phyloP scores from a whole-genome alignment of 1,140 invertebrate species.

The Oryctes rhinoceros region DNA sequence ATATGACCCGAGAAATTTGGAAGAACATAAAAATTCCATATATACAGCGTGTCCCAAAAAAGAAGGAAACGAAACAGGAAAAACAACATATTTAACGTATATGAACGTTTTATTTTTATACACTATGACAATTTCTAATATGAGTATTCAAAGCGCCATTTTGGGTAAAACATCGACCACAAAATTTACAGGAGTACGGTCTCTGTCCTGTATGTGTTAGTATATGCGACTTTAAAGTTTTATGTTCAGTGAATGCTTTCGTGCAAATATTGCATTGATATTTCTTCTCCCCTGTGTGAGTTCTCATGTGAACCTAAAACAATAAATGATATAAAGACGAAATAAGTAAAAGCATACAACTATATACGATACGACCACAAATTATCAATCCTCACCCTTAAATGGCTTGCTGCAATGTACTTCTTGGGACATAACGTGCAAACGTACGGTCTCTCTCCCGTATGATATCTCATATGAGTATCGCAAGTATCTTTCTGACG shows the following conservation, averaged over 20 bases:
- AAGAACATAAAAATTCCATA: no score
- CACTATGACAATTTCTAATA: conserved; percentile 38
- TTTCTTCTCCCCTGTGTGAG: conserved; percentile 52
- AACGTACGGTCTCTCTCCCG: conserved; percentile 71
- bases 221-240: conserved; percentile 52
- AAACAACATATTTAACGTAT: not conserved
- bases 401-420: conserved; percentile 57
- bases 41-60: no score
- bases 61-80: no score
- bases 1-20: no score
- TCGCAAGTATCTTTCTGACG: conserved; percentile 61
- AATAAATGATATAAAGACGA: not conserved
- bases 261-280: conserved; percentile 52
- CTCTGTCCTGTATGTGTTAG: conserved; percentile 49
- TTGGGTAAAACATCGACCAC: conserved; percentile 49
- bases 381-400: conserved; percentile 48
- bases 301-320: conserved; percentile 55
- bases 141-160: conserved; percentile 38
- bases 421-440: conserved; percentile 68
- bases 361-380: no score
- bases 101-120: not conserved
- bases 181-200: conserved; percentile 47
- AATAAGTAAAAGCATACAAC: no score
- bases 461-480: conserved; percentile 73
- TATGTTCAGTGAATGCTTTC: conserved; percentile 50